Evolutionary conservation across 2,113 vertebrate species (phyloP).

Genomic region (Triplophysa rosa): DNA sequence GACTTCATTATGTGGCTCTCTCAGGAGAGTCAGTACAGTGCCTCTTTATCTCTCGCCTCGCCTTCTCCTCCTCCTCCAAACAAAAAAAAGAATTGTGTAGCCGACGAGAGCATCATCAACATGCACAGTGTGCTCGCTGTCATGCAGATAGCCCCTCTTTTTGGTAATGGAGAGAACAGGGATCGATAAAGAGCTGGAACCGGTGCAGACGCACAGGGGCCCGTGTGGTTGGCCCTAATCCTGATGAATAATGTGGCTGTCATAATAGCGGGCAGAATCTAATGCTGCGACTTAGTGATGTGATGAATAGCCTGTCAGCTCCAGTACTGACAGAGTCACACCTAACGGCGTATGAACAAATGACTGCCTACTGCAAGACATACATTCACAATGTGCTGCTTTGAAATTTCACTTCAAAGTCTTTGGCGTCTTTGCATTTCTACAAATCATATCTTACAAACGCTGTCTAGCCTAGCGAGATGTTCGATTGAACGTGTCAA

Average conservation of each 20-base stretch:
- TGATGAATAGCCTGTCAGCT: constrained; percentile 90
- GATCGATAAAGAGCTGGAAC: constrained; percentile 81
- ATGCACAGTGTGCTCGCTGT: constrained; percentile 80
- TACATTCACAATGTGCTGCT: neutral
- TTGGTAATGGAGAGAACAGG: constrained; percentile 77
- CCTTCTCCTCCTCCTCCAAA: neutral
- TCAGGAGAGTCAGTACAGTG: constrained; percentile 76
- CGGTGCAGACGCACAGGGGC: constrained; percentile 75
- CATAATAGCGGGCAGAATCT: constrained; percentile 94
- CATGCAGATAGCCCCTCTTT: constrained; percentile 82
- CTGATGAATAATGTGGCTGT: constrained; percentile 96
- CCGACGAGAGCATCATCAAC: constrained; percentile 80
- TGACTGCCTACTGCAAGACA: neutral
- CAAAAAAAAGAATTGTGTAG: constrained; percentile 54
- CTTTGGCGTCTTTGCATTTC: neutral
- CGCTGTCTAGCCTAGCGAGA: constrained; percentile 38
- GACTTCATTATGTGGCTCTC: constrained; percentile 77
- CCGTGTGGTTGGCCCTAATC: constrained; percentile 77
- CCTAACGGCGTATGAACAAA: constrained; percentile 68
- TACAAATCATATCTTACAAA: neutral
- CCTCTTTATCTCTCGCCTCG: constrained; percentile 65
- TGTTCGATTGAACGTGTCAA: constrained; percentile 64
- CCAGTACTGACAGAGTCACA: constrained; percentile 68
- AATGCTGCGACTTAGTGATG: constrained; percentile 88
- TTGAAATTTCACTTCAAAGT: neutral